Evolutionary conservation across 2,113 vertebrate species (phyloP), one percentile per base, ranked within the genome.

Genomic region (Hemibagrus wyckioides): DNA sequence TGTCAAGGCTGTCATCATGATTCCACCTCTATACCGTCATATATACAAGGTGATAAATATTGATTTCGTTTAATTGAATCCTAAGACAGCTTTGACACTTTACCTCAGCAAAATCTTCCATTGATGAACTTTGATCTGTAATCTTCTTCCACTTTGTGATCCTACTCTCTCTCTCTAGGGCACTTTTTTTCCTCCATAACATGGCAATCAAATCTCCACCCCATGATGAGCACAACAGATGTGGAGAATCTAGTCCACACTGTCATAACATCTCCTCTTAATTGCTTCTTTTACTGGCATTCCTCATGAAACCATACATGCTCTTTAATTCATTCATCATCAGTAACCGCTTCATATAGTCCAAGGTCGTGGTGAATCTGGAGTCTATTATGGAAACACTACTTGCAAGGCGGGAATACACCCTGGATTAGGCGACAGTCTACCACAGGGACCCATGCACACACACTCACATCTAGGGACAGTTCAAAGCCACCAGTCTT

Each of bases 251-350:
- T 52, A 17, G 28, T 79, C 44, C 17, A 30, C 14, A 17, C 48
- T 80, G 76, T 54, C 28, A 54, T 54, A 54, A 80, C 14, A 1
- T 80, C 48, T 57, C 13, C 9, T 80, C 19, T 23, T 57, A 80
- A 80, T 80, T 54, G 57, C 33, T 81, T 57, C 30, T 59, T 1
- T 41, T 39, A 59, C 54, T 81, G 80, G 56, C 33, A 81, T 81
- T 81, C 2, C 80, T 39, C 3, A 54, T 80, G 52, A 80, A 80
- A 56, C 54, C 50, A 39, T 36, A 57, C 19, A 80, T 11, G 3
- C 30, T 36, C 30, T 36, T 80, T 56, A 23, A 57, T 50, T 79
- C 6, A 33, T 54, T 54, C n/a, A 54, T 54, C 50, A 4, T 33
- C 76, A 52, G 44, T 54, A 79, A 19, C 50, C 15, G 48, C 50